Evolutionary conservation across 1,140 invertebrate genomes (phyloP).

Genomic region (Colletes gigas): DNA sequence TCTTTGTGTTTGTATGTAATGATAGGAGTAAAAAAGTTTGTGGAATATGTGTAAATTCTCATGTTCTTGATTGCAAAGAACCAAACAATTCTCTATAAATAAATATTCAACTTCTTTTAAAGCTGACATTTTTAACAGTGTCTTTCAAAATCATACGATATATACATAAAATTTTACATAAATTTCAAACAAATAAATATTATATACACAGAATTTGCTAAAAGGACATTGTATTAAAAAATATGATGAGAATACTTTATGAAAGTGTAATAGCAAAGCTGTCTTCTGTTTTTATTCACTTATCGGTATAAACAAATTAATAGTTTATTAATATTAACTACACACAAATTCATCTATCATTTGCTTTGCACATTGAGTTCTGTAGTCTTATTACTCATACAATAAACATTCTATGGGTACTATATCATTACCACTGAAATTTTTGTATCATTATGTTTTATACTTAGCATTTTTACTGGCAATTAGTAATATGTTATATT

Average conservation of each 20-base stretch:
- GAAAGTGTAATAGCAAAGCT: conserved; percentile 12
- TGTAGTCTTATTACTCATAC: conserved; percentile 18
- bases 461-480: conserved; percentile 4
- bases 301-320: conserved; percentile 1
- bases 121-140: neutral
- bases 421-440: conserved; percentile 22
- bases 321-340: conserved; percentile 20
- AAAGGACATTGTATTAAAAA: neutral
- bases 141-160: neutral
- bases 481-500: conserved; percentile 30
- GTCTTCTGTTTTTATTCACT: neutral
- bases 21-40: conserved; percentile 14
- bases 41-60: conserved; percentile 11
- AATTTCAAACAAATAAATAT: neutral
- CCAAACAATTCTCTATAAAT: neutral
- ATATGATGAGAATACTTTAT: conserved; percentile 15
- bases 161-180: neutral
- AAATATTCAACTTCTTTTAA: neutral
- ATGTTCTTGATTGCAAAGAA: neutral
- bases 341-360: conserved; percentile 20
- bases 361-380: conserved; percentile 19
- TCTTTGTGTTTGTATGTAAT: conserved; percentile 28
- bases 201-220: neutral
- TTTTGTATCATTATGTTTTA: conserved; percentile 22
- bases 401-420: conserved; percentile 19